Percentiles rank a stretch among this genome's conserved stretches.
These are phyloP conservation scores for Rhinolophus ferrumequinum DNA, from an alignment of 2,113 vertebrate genomes.

Conservation along the genomic window DNA sequence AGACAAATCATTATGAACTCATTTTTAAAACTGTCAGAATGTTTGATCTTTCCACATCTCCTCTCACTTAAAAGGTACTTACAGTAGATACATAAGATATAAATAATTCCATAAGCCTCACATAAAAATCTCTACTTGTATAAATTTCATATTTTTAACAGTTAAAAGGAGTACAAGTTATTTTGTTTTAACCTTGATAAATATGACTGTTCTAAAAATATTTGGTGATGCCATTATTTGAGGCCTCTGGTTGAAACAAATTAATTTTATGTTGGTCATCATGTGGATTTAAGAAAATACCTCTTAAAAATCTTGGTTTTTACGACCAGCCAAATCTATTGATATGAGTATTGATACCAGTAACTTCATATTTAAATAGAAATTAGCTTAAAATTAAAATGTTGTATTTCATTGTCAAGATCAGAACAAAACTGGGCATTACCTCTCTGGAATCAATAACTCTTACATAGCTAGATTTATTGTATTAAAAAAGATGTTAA, in stretches of 20 bases:
- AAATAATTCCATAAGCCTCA: not conserved
- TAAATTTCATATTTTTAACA: not conserved
- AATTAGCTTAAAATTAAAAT: slow-evolving; percentile 35
- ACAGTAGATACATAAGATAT: not conserved
- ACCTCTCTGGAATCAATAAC: not conserved
- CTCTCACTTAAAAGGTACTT: not conserved
- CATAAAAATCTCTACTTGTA: not conserved
- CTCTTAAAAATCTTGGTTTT: not conserved
- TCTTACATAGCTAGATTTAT: not conserved
- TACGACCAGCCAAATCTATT: not conserved
- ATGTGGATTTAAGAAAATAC: slow-evolving; percentile 5
- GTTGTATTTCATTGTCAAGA: not conserved
- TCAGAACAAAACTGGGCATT: not conserved
- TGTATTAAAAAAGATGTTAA: slow-evolving; percentile 40
- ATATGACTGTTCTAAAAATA: not conserved
- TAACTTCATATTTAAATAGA: slow-evolving; percentile 11
- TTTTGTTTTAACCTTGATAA: slow-evolving; percentile 1
- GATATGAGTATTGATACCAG: not conserved
- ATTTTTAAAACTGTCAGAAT: not conserved
- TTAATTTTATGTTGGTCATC: not conserved
- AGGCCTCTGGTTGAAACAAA: slow-evolving; percentile 8
- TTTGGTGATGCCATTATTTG: not conserved
- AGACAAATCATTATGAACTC: not conserved
- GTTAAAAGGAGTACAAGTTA: not conserved
- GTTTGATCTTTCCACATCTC: not conserved